phyloP scores from a whole-genome alignment of 2,797 vertebrate species.

The Myotis pilosus region DNA sequence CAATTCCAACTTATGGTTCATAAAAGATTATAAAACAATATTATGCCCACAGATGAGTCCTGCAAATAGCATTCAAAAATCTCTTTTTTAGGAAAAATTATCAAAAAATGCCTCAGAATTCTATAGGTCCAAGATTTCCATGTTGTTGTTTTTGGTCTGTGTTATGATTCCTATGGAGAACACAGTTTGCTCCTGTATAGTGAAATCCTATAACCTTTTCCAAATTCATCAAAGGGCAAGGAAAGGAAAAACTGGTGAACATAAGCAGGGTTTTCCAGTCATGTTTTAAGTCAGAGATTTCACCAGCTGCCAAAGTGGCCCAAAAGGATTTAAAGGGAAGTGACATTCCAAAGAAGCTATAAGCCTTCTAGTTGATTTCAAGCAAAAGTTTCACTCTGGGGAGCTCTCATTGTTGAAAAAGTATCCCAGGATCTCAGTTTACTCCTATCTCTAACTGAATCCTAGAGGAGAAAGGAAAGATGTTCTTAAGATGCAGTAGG shows the following conservation, averaged over 20 bases:
- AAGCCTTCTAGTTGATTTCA: not conserved
- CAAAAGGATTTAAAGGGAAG: constrained; percentile 27
- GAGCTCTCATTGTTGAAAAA: not conserved
- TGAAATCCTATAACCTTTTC: constrained; percentile 27
- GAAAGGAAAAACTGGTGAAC: not conserved
- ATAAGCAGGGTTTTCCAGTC: not conserved
- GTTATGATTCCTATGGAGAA: constrained; percentile 7
- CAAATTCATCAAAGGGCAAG: constrained; percentile 37
- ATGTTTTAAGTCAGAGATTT: constrained; percentile 3
- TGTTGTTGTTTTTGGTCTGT: not conserved
- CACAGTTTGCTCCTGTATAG: not conserved
- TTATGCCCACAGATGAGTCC: constrained; percentile 49
- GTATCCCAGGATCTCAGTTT: not conserved
- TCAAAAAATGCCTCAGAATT: not conserved
- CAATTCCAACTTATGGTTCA: constrained; percentile 65
- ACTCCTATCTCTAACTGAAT: not conserved
- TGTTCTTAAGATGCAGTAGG: not conserved
- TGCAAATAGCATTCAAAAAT: constrained; percentile 29
- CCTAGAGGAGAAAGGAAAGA: not conserved
- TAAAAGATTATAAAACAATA: constrained; percentile 70
- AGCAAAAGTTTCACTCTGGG: not conserved
- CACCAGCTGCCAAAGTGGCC: not conserved
- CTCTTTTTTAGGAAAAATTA: constrained; percentile 45
- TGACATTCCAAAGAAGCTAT: not conserved
- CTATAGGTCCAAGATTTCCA: not conserved